These are phyloP conservation scores for Tupaia tana DNA, from an alignment of 2,113 vertebrate genomes.

Conservation along the genomic window DNA sequence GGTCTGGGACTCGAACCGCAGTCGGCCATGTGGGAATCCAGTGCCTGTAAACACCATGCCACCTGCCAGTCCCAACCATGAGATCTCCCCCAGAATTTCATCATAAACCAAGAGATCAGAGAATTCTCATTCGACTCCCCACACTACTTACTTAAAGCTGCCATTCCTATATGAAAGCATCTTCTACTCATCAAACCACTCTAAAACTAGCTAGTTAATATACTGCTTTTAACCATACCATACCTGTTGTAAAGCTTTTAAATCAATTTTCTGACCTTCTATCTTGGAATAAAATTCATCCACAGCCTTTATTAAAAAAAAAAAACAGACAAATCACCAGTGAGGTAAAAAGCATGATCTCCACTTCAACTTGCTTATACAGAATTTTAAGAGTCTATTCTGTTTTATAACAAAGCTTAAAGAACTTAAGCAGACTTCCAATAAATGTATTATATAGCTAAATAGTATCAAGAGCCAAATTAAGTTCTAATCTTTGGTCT, in stretches of 20 bases:
- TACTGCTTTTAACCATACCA: neutral
- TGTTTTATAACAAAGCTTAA: neutral
- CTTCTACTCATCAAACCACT: neutral
- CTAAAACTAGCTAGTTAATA: neutral
- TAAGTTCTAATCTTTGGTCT: conserved; percentile 1
- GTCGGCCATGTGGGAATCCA: too few species aligned
- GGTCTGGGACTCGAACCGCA: too few species aligned
- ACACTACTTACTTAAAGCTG: neutral
- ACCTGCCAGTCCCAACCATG: neutral
- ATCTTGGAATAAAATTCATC: conserved; percentile 99
- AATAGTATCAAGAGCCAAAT: conserved; percentile 50
- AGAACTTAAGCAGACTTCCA: conserved; percentile 38
- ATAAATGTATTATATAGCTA: neutral
- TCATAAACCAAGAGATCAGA: neutral
- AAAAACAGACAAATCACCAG: neutral
- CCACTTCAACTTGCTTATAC: conserved; percentile 40
- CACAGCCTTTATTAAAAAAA: conserved; percentile 89
- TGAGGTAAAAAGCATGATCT: neutral
- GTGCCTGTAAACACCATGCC: too few species aligned
- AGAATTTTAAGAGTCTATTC: conserved; percentile 45
- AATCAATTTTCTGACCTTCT: conserved; percentile 98
- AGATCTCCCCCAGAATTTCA: neutral
- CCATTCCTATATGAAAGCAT: conserved; percentile 33
- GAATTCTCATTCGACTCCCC: neutral
- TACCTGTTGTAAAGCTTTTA: conserved; percentile 97